Evolutionary conservation across 2,888 invertebrate genomes (phyloP).

Genomic region (Pilophorus perplexus): DNA sequence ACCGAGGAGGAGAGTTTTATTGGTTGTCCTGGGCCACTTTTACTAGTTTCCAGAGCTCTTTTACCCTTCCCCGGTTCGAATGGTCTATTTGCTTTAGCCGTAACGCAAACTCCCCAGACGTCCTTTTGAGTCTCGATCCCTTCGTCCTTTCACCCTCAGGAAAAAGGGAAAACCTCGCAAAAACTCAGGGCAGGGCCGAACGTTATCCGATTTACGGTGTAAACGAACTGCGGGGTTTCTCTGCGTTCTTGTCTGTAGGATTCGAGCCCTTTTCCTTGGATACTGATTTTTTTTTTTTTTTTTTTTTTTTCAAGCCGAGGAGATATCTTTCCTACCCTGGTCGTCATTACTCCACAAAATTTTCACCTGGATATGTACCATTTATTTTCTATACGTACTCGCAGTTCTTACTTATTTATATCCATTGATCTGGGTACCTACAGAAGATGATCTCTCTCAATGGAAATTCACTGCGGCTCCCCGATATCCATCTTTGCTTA

Average conservation of each 20-base stretch:
- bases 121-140: neutral
- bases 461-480: too few species aligned
- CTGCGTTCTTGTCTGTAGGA: too few species aligned
- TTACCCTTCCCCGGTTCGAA: neutral
- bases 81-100: neutral
- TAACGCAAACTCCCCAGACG: neutral
- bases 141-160: neutral
- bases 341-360: slow-evolving; percentile 9
- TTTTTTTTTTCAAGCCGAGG: neutral
- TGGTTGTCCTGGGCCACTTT: slow-evolving; percentile 4
- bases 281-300: neutral
- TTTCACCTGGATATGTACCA: too few species aligned
- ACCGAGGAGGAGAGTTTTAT: neutral
- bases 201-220: slow-evolving; percentile 33
- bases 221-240: slow-evolving; percentile 7
- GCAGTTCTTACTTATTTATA: too few species aligned
- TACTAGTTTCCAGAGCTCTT: neutral
- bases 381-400: too few species aligned
- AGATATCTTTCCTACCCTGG: slow-evolving; percentile 11
- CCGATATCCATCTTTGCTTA: too few species aligned
- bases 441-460: too few species aligned
- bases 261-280: neutral
- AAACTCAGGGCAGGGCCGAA: neutral
- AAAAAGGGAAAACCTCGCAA: slow-evolving; percentile 1
- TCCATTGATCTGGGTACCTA: too few species aligned